phyloP scores from a whole-genome alignment of 2,888 invertebrate species.

The Amiota mariae region DNA sequence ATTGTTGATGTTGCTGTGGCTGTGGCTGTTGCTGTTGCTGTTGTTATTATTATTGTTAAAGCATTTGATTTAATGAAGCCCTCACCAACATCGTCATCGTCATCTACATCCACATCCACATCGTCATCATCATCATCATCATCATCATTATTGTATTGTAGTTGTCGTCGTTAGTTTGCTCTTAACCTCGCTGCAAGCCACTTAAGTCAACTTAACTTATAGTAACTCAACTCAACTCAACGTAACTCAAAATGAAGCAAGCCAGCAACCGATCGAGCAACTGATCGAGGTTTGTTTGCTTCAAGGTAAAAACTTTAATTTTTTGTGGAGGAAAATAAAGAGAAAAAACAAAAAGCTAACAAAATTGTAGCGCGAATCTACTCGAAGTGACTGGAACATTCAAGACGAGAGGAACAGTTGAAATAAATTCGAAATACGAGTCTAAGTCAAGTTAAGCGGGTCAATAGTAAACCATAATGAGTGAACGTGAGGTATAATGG shows the following conservation, averaged over 20 bases:
- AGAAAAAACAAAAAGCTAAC: not conserved
- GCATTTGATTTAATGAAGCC: constrained; percentile 30
- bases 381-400: no score
- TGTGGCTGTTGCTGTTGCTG: not conserved
- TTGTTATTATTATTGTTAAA: constrained; percentile 9
- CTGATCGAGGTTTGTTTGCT: not conserved
- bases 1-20: constrained; percentile 37
- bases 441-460: constrained; percentile 7
- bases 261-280: no score
- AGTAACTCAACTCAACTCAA: no score
- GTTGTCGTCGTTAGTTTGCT: constrained; percentile 15
- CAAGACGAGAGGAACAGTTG: no score
- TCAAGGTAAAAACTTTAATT: constrained; percentile 22
- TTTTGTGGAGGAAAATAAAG: not conserved
- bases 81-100: not conserved
- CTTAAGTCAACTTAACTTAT: constrained; percentile 7
- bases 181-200: constrained; percentile 32
- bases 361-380: not conserved
- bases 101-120: no score
- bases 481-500: not conserved
- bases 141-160: no score
- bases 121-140: no score
- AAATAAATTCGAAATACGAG: no score
- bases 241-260: no score
- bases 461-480: constrained; percentile 16